A percentile compares a stretch with the other conserved stretches of the same genome.
These are phyloP conservation scores for Sebastes schlegelii DNA, from an alignment of 2,113 vertebrate genomes.

Conservation along the genomic window DNA sequence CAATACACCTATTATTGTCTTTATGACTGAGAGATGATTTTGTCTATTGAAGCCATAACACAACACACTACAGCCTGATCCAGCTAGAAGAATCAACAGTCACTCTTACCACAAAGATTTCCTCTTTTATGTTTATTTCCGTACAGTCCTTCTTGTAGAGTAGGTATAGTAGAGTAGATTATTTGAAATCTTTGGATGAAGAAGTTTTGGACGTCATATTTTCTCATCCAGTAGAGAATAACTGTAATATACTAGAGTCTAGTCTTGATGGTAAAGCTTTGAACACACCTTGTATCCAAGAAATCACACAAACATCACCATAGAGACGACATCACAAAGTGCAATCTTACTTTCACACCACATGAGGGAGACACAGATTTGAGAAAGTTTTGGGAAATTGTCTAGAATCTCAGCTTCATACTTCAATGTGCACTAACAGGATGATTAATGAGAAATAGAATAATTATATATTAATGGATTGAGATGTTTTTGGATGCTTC, in stretches of 20 bases:
- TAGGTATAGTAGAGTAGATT: too few relatives aligned
- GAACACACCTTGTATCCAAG: conserved; percentile 1
- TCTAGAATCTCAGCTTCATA: not conserved
- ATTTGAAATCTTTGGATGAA: not conserved
- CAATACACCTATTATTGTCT: not conserved
- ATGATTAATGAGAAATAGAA: not conserved
- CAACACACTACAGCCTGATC: not conserved
- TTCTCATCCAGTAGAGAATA: not conserved
- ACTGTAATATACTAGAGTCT: not conserved
- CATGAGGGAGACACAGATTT: conserved; percentile 51
- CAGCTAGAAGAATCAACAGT: not conserved
- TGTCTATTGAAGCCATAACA: not conserved
- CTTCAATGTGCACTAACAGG: not conserved
- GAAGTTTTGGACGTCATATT: not conserved
- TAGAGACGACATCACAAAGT: conserved; percentile 30
- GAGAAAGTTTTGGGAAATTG: not conserved
- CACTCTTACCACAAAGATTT: conserved; percentile 38
- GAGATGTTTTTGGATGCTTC: not conserved
- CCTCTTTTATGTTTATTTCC: not conserved
- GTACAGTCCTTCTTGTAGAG: not conserved
- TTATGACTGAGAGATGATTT: not conserved
- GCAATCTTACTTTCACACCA: conserved; percentile 26
- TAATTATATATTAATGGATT: not conserved
- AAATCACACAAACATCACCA: conserved; percentile 51
- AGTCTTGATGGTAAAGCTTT: not conserved